phyloP scores from a whole-genome alignment of 2,113 vertebrate species.

The Chinchilla lanigera region DNA sequence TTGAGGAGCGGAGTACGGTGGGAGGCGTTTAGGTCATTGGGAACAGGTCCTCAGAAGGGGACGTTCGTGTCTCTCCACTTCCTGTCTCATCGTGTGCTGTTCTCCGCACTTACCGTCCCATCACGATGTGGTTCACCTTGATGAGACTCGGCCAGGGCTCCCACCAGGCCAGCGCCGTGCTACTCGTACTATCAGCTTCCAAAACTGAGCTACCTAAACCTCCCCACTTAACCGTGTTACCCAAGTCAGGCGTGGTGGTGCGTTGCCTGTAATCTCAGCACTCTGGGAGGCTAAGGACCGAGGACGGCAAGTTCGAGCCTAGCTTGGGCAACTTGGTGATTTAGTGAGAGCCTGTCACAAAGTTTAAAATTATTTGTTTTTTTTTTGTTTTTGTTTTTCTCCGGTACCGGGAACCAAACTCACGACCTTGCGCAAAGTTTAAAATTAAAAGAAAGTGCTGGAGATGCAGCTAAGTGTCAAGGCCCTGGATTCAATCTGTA shows the following conservation, averaged over 20 bases:
- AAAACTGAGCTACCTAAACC: neutral
- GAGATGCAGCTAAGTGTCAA: neutral
- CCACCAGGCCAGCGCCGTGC: neutral
- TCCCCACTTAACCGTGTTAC: neutral
- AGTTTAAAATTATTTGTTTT: neutral
- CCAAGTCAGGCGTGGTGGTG: neutral
- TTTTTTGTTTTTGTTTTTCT: too few species aligned
- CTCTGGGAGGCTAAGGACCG: neutral
- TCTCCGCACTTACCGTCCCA: neutral
- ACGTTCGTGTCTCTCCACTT: neutral
- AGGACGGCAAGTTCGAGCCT: neutral
- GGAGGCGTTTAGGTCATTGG: neutral
- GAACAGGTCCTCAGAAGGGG: neutral
- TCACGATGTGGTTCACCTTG: neutral
- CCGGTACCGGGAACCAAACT: too few species aligned
- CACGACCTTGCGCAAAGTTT: too few species aligned
- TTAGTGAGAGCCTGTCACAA: neutral
- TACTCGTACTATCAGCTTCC: neutral
- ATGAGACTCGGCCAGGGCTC: too few species aligned
- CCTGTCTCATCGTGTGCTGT: neutral
- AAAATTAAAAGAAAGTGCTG: neutral
- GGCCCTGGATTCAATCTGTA: neutral
- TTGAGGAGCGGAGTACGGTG: neutral
- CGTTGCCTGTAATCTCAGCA: neutral
- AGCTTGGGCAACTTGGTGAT: neutral